phyloP scores from a whole-genome alignment of 2,888 invertebrate genomes.

The Plebejus argus region DNA sequence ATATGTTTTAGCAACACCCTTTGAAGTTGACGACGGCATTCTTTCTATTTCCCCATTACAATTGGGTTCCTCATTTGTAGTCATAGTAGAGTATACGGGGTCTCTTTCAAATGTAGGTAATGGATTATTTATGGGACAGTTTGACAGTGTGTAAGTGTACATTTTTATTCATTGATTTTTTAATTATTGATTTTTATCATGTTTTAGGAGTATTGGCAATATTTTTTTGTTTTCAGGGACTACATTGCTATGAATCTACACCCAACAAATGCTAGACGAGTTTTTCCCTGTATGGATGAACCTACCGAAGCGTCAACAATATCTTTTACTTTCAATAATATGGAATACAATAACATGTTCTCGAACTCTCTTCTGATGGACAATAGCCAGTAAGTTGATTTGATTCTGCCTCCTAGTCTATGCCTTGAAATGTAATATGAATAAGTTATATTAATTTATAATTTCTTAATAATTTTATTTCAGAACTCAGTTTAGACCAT shows the following conservation, averaged over 20 bases:
- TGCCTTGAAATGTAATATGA: too few species aligned
- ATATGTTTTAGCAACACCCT: slow-evolving; percentile 46
- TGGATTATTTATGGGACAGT: slow-evolving; percentile 53
- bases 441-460: neutral
- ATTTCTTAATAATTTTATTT: slow-evolving; percentile 38
- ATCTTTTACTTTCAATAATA: slow-evolving; percentile 60
- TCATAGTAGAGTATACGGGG: slow-evolving; percentile 59
- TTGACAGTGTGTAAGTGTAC: slow-evolving; percentile 46
- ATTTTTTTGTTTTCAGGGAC: slow-evolving; percentile 54
- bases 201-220: neutral
- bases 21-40: slow-evolving; percentile 44
- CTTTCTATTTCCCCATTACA: slow-evolving; percentile 49
- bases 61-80: slow-evolving; percentile 45
- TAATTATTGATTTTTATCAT: neutral
- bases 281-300: slow-evolving; percentile 88
- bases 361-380: slow-evolving; percentile 57
- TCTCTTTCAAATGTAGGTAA: slow-evolving; percentile 44
- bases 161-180: slow-evolving; percentile 5
- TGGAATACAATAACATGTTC: slow-evolving; percentile 53
- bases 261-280: slow-evolving; percentile 81
- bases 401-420: slow-evolving; percentile 18
- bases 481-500: slow-evolving; percentile 50
- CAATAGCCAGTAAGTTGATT: slow-evolving; percentile 55
- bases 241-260: slow-evolving; percentile 82
- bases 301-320: slow-evolving; percentile 66